phyloP scores from a whole-genome alignment of 1,140 invertebrate species.

The Caerostris extrusa region DNA sequence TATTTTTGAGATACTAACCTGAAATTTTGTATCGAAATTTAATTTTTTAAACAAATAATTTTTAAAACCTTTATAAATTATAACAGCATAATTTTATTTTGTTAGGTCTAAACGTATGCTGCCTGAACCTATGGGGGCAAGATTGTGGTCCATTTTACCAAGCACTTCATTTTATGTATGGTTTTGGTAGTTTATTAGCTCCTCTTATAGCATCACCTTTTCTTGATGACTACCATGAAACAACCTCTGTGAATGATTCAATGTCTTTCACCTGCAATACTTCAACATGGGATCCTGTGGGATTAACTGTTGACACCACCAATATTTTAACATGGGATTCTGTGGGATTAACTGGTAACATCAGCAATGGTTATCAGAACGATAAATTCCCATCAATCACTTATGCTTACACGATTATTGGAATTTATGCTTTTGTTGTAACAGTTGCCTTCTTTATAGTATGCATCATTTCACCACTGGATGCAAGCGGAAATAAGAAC shows the following conservation, averaged over 20 bases:
- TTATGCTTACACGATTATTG: slow-evolving; percentile 49
- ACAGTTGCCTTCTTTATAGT: slow-evolving; percentile 17
- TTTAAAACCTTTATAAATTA: no score
- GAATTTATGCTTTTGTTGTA: neutral
- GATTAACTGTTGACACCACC: no score
- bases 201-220: slow-evolving; percentile 83
- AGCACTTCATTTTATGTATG: slow-evolving; percentile 84
- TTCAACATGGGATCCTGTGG: neutral
- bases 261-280: neutral
- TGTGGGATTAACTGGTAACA: no score
- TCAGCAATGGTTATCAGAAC: neutral
- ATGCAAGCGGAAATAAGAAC: neutral
- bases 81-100: neutral
- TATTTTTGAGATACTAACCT: no score
- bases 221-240: slow-evolving; percentile 79
- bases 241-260: neutral
- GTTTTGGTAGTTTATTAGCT: slow-evolving; percentile 83
- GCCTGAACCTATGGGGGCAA: slow-evolving; percentile 83
- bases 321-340: neutral
- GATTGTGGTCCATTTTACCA: slow-evolving; percentile 84
- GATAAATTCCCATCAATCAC: slow-evolving; percentile 1
- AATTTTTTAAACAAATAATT: no score
- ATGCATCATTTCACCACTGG: slow-evolving; percentile 12
- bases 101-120: slow-evolving; percentile 81
- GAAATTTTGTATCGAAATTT: no score